Base-by-base conservation (phyloP, 2,888 invertebrate genomes). In the Sphaerophoria rueppellii region DNA sequence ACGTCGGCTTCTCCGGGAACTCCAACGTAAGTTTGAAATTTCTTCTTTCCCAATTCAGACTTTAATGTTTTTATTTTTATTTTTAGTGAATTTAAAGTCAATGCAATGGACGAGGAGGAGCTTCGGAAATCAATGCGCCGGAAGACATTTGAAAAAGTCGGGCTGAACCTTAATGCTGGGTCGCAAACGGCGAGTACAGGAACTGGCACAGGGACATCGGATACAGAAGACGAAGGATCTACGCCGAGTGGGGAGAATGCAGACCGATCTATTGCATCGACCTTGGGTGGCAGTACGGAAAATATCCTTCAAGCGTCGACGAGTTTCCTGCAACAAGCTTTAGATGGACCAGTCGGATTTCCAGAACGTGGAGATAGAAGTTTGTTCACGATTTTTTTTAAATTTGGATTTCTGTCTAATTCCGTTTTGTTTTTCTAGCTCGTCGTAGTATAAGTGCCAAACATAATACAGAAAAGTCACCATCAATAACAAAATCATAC, bases 51-150 rank as follows among this genome's bases (percentile, higher is more conserved):
- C 6, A 48, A 0, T 1, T 7, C 0, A n/a, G 4, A 5, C 34
- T 16, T n/a, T 11, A 7, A 57, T 37, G 24, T 50, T 0, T 11
- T 0, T 40, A 1, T 57, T 57, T 35, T 16, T 74, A 37, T 73
- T 87, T 92, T 89, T 88, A 96, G 96, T 79, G 96, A 96, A 89
- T 97, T 96, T 90, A 96, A 96, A 89, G 96, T 97, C 52, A 97
- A 96, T 89, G 97, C 97, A 72, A 96, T 97, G 94, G 96, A 97
- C 89, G 96, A 95, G 0, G 96, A 96, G 48, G 97, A 97, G 89
- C 91, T 97, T 77, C 93, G 97, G 0, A 95, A 95, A 91, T 96
- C 96, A 0, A 93, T 95, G 89, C 93, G 96, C 1, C 94, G 95
- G 40, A 93, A 94, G 46, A 95, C 95, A 90, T 94, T 95, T 57